A percentile compares a stretch with the other conserved stretches of the same genome.
phyloP scores from a whole-genome alignment of 2,888 invertebrate genomes.

The Bombylius major region DNA sequence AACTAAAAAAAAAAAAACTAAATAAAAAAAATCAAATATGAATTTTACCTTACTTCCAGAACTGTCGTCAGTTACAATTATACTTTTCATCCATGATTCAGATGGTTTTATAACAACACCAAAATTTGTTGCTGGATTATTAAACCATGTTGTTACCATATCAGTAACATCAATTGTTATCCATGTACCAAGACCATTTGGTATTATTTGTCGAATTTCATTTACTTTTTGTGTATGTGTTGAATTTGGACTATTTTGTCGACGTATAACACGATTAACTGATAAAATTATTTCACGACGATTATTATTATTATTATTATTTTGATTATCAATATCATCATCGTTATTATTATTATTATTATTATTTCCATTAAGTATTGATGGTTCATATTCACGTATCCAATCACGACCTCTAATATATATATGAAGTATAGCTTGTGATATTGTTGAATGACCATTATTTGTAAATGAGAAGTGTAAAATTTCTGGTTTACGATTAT shows the following conservation, averaged over 20 bases:
- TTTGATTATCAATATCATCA: neutral
- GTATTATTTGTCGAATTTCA: constrained; percentile 28
- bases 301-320: constrained; percentile 4
- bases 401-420: constrained; percentile 31
- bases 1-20: too few relatives aligned
- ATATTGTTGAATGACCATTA: constrained; percentile 24
- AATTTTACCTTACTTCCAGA: neutral
- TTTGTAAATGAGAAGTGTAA: constrained; percentile 28
- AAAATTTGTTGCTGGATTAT: constrained; percentile 57
- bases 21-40: too few relatives aligned
- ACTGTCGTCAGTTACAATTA: constrained; percentile 50
- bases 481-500: constrained; percentile 28
- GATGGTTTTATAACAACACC: constrained; percentile 63
- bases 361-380: neutral
- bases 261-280: constrained; percentile 24
- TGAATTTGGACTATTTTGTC: constrained; percentile 17
- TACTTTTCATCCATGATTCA: constrained; percentile 47
- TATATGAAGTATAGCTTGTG: constrained; percentile 28
- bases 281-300: constrained; percentile 24
- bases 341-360: neutral
- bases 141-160: constrained; percentile 66
- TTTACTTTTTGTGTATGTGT: constrained; percentile 27
- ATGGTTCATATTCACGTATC: constrained; percentile 24
- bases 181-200: constrained; percentile 42
- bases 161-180: constrained; percentile 60